Percentiles rank a stretch among this genome's conserved stretches.
phyloP scores from a whole-genome alignment of 2,797 vertebrate genomes.

The Gymnodraco acuticeps region DNA sequence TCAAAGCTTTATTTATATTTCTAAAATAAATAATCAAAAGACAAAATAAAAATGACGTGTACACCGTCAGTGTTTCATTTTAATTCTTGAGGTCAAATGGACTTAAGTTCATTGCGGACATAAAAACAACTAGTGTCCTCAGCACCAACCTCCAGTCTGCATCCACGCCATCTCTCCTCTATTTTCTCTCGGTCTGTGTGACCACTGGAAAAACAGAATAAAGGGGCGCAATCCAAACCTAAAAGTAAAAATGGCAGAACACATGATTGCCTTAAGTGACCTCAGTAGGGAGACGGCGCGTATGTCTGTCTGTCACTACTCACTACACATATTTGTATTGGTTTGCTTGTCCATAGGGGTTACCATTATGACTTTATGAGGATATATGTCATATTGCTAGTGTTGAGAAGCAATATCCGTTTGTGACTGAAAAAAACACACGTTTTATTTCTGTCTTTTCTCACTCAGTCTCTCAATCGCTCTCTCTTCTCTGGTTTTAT shows the following conservation, averaged over 20 bases:
- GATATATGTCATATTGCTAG: conserved; percentile 63
- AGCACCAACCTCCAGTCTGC: conserved; percentile 48
- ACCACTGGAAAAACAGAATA: conserved; percentile 76
- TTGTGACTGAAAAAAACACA: conserved; percentile 59
- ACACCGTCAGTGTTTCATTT: background rate
- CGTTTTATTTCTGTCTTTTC: conserved; percentile 20
- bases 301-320: conserved; percentile 24
- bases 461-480: conserved; percentile 23
- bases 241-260: conserved; percentile 63
- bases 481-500: conserved; percentile 39
- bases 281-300: conserved; percentile 42
- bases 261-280: conserved; percentile 68
- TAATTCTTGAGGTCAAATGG: conserved; percentile 7
- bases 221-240: conserved; percentile 63
- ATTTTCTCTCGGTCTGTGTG: conserved; percentile 60
- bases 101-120: conserved; percentile 12
- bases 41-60: background rate
- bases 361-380: conserved; percentile 63
- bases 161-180: conserved; percentile 47
- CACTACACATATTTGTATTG: conserved; percentile 34
- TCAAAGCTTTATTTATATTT: conserved; percentile 2
- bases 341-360: conserved; percentile 51
- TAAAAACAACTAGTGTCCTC: conserved; percentile 42
- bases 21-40: background rate
- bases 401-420: conserved; percentile 70